Evolutionary conservation across 2,797 vertebrate genomes (phyloP), one percentile per base, ranked within the genome.

Genomic region (Antrozous pallidus): DNA sequence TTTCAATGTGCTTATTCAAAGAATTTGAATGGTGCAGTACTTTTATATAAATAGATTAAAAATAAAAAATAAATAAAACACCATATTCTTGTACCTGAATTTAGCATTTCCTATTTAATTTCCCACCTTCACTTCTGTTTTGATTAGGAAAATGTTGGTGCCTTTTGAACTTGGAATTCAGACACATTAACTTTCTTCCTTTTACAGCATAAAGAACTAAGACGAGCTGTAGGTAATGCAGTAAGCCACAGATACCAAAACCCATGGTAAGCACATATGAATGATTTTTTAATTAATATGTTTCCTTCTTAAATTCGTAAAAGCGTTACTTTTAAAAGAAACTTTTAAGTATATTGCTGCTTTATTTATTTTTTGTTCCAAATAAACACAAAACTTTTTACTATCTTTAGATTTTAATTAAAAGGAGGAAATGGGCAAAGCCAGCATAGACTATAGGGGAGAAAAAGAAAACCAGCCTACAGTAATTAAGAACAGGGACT

Each of bases 191-290:
- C 94, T 96, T 58, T 96, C 88, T 97, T 88, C 49, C 69, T 92
- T 92, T 97, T 77, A 89, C 97, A 99, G 98, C 97, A 95, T 93
- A 98, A 95, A 24, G 97, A 97, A 3, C 40, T 98, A 33, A 88
- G 95, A 56, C 82, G 95, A 75, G 90, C 92, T 26, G 90, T 98
- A 95, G 97, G 98, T 94, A 98, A 98, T 67, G 95, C 93, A 97
- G 74, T 95, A 87, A 96, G 97, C 93, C 98, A 98, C 40, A 96
- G 89, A 92, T 98, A 98, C 95, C 98, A 98, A 97, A 97, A 97
- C 81, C 96, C 97, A 63, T 97, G 98, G 98, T 98, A 98, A 98
- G 97, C 58, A 56, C 28, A 47, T 74, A 38, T 0, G 92, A 36
- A 56, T 56, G 28, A 51, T 18, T 73, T 88, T 89, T 70, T 67